phyloP scores from a whole-genome alignment of 2,888 invertebrate genomes.

The Apantesis nais region DNA sequence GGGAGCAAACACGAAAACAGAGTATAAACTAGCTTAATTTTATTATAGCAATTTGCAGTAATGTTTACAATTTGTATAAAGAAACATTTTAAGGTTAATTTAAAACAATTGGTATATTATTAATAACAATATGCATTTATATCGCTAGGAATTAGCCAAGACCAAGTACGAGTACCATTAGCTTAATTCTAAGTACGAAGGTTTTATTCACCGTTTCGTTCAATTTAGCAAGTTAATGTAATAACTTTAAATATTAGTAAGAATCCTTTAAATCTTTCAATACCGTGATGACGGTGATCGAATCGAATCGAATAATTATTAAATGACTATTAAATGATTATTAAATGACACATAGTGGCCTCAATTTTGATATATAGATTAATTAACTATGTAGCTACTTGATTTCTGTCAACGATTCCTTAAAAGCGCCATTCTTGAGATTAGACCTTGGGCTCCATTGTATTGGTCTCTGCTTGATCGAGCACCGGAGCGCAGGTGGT shows the following conservation, averaged over 20 bases:
- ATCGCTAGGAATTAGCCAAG: too few relatives aligned
- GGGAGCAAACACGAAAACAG: not conserved
- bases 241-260: too few relatives aligned
- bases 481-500: conserved; percentile 67
- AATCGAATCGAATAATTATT: too few relatives aligned
- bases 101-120: not conserved
- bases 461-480: conserved; percentile 63
- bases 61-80: not conserved
- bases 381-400: conserved; percentile 32
- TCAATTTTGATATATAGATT: conserved; percentile 36
- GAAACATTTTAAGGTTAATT: not conserved
- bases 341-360: not conserved
- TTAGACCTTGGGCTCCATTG: conserved; percentile 61
- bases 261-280: too few relatives aligned
- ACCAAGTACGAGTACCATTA: too few relatives aligned
- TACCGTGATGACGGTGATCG: too few relatives aligned
- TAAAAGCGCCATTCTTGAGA: conserved; percentile 62
- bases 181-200: too few relatives aligned
- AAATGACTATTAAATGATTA: too few relatives aligned
- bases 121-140: too few relatives aligned
- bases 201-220: too few relatives aligned
- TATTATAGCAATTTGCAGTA: not conserved
- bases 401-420: conserved; percentile 60
- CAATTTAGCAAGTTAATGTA: too few relatives aligned
- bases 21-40: not conserved